Conservation (phyloP, 2,888 invertebrate species). For the Pyrrhia umbra region DNA sequence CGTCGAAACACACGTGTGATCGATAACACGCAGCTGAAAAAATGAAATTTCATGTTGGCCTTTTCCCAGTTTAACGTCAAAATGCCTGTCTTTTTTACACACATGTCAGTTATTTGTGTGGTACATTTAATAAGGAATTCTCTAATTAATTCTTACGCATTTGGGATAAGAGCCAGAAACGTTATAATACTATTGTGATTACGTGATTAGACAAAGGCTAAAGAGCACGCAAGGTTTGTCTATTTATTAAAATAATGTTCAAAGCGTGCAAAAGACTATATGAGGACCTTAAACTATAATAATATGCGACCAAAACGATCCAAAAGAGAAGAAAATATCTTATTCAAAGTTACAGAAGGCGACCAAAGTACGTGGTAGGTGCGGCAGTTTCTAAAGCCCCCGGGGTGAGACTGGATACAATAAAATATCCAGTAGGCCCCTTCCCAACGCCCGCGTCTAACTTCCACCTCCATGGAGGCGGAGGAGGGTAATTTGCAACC, state of each 20-base stretch:
- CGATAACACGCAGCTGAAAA: slow-evolving; percentile 49
- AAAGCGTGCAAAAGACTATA: background rate
- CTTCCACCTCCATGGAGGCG: slow-evolving; percentile 52
- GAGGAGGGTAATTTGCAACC: slow-evolving; percentile 69
- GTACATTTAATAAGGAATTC: slow-evolving; percentile 12
- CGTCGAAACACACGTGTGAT: slow-evolving; percentile 58
- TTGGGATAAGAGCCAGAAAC: slow-evolving; percentile 1
- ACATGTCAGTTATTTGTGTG: slow-evolving; percentile 4
- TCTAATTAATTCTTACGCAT: slow-evolving; percentile 12
- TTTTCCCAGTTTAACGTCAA: slow-evolving; percentile 25
- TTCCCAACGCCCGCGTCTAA: slow-evolving; percentile 53
- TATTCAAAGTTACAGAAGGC: slow-evolving; percentile 42
- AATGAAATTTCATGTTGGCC: slow-evolving; percentile 15
- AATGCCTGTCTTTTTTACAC: slow-evolving; percentile 11
- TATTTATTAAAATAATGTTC: background rate
- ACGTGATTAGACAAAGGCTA: background rate
- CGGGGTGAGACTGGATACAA: slow-evolving; percentile 71
- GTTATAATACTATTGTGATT: background rate
- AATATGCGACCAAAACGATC: slow-evolving; percentile 18
- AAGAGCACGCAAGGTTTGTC: background rate
- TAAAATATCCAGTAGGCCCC: slow-evolving; percentile 69
- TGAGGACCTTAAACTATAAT: background rate
- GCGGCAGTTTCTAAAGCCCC: slow-evolving; percentile 60
- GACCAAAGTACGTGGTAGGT: slow-evolving; percentile 44
- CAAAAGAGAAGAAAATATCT: slow-evolving; percentile 34